Base-by-base conservation (phyloP, 2,113 vertebrate species). In the Diadophis punctatus region DNA sequence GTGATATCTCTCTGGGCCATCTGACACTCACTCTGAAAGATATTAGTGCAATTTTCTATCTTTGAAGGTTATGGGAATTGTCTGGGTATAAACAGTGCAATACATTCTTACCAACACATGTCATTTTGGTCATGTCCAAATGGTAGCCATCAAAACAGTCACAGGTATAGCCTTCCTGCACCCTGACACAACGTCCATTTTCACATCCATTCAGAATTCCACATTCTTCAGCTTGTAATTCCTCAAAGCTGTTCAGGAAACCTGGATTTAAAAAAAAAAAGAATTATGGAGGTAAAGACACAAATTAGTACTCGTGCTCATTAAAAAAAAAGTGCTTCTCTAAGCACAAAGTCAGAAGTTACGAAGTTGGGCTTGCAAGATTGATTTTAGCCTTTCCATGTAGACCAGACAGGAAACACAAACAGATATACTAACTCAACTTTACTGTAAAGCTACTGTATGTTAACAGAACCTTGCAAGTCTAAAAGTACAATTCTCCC, bases 101-200 rank as follows among this genome's bases (percentile, higher is more conserved):
- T 0, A 0, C 23, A 0, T 89, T 88, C 98, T 98, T 97, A 99
- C 99, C 99, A 0, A 99, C 96, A 95, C 99, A 99, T 95, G 98
- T 98, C 99, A 99, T 99, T 96, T 97, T 99, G 94, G 98, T 97
- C 98, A 98, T 98, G 94, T 99, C 98, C 95, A 99, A 95, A 93
- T 98, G 98, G 96, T 99, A 99, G 3, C 99, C 99, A 0, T 99
- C 99, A 58, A 99, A 99, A 97, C 99, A 99, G 95, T 99, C 99
- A 3, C 99, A 99, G 58, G 99, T 99, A 94, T 99, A 99, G 6
- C 99, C 99, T 91, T 99, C 99, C 94, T 98, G 98, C n/a, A 99
- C 99, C 30, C 99, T 97, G 8, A 99, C 99, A n/a, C 99, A 99
- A 8, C 99, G 98, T 1, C 99, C 99, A 0, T 99, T 99, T 94